phyloP scores from a whole-genome alignment of 2,888 invertebrate genomes.

The Abrostola triplasia region DNA sequence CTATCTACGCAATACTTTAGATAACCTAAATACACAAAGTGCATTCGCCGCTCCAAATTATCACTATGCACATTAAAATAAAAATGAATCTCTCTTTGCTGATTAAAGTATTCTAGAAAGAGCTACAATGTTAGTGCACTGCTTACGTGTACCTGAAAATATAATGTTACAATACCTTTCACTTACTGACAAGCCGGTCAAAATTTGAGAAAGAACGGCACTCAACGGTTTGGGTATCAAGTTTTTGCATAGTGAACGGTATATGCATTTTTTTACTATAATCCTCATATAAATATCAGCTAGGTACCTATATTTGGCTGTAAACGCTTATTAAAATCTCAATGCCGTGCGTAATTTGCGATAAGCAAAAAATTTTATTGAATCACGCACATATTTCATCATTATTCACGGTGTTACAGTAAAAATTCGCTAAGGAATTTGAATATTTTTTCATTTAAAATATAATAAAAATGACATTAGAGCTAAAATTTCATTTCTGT shows the following conservation, averaged over 20 bases:
- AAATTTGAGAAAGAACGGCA: constrained; percentile 37
- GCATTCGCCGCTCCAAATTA: constrained; percentile 25
- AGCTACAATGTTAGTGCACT: constrained; percentile 9
- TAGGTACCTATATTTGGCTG: constrained; percentile 7
- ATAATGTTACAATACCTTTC: constrained; percentile 36
- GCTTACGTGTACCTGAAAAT: constrained; percentile 38
- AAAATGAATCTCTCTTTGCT: background rate
- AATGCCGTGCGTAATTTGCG: constrained; percentile 41
- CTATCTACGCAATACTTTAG: constrained; percentile 22
- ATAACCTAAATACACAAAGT: constrained; percentile 42
- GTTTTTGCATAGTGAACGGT: constrained; percentile 28
- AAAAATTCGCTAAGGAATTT: background rate
- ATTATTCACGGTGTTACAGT: constrained; percentile 24
- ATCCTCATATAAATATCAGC: constrained; percentile 2
- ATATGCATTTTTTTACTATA: constrained; percentile 15
- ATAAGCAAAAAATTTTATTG: constrained; percentile 37
- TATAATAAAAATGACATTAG: too few relatives aligned
- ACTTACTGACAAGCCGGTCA: constrained; percentile 36
- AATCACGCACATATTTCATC: constrained; percentile 33
- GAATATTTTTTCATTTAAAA: background rate
- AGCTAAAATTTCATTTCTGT: background rate
- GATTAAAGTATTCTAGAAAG: constrained; percentile 20
- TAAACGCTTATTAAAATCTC: constrained; percentile 26
- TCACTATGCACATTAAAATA: constrained; percentile 4
- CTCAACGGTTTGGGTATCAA: constrained; percentile 13